These are phyloP conservation scores for Flabesymbios commensalis DNA, from an alignment of 2,888 invertebrate genomes.

Conservation along the genomic window DNA sequence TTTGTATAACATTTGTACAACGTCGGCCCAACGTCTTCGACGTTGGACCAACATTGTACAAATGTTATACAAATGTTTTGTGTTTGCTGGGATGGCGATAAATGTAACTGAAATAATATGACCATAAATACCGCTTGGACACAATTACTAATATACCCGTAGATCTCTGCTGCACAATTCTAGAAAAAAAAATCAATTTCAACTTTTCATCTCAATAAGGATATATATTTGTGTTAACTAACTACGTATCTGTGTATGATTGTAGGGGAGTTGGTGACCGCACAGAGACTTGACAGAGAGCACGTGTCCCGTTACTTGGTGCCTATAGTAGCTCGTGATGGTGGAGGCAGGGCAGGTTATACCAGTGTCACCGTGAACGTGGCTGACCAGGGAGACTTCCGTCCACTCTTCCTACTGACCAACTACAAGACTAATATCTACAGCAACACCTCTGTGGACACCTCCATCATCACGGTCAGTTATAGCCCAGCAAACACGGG, in stretches of 20 bases:
- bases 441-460: slow-evolving; percentile 44
- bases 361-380: slow-evolving; percentile 47
- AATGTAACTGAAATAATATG: too few relatives aligned
- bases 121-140: too few relatives aligned
- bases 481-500: neutral
- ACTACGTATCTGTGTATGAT: neutral
- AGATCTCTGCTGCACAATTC: too few relatives aligned
- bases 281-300: slow-evolving; percentile 66
- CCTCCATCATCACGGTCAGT: slow-evolving; percentile 49
- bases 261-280: slow-evolving; percentile 56
- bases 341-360: slow-evolving; percentile 50
- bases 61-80: too few relatives aligned
- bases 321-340: slow-evolving; percentile 59
- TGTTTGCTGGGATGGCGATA: too few relatives aligned
- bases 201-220: too few relatives aligned
- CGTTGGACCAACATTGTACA: too few relatives aligned
- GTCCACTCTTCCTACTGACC: slow-evolving; percentile 55
- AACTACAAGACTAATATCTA: slow-evolving; percentile 57
- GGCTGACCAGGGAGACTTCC: slow-evolving; percentile 59
- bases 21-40: too few relatives aligned
- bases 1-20: too few relatives aligned
- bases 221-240: too few relatives aligned
- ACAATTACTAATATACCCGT: too few relatives aligned
- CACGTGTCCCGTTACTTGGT: slow-evolving; percentile 57
- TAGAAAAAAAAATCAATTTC: too few relatives aligned